Base-by-base conservation (phyloP, 2,113 vertebrate species). In the Antechinus flavipes region DNA sequence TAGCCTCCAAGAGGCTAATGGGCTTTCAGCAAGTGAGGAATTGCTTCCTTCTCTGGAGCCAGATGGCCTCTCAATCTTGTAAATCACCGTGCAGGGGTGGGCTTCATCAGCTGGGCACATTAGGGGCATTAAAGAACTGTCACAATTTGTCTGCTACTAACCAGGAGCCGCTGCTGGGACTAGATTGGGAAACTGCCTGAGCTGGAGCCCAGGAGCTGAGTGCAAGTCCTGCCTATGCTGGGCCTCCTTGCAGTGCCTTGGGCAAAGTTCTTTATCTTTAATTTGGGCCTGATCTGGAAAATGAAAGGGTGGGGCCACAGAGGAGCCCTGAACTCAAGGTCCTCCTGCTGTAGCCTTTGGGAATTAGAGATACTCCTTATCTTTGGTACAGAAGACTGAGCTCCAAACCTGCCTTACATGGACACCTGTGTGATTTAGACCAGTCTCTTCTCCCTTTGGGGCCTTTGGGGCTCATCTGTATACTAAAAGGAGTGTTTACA, bases 1-100 rank as follows among this genome's bases (percentile, higher is more conserved):
- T 95, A 54, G 47, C 42, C 93, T 95, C 89, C 95, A 30, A 94
- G 30, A 94, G 93, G 90, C 68, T 93, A 91, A 91, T 47, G 12
- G 30, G 56, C 2, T n/a, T 95, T 54, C 24, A 42, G 0, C 53
- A 52, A 90, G 89, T 95, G 68, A 95, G 92, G 96, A 93, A 54
- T 95, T 91, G 16, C 92, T 97, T 49, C 11, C 25, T 95, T 94
- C 52, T 93, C 90, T 23, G 54, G 95, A 52, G 68, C 46, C 76
- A 93, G 42, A 90, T 22, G 93, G n/a, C 10, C n/a, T 50, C 94
- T 92, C 93, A 95, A 89, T n/a, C 23, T 89, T 95, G 35, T 55
- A 89, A 56, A 50, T 76, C 2, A 42, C 11, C 90, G 46, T 76
- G 8, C 3, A 56, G 54, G 42, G 84, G 2, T 24, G 24, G 47